These are phyloP conservation scores for Butorides virescens DNA, from an alignment of 2,113 vertebrate species.

Conservation along the genomic window DNA sequence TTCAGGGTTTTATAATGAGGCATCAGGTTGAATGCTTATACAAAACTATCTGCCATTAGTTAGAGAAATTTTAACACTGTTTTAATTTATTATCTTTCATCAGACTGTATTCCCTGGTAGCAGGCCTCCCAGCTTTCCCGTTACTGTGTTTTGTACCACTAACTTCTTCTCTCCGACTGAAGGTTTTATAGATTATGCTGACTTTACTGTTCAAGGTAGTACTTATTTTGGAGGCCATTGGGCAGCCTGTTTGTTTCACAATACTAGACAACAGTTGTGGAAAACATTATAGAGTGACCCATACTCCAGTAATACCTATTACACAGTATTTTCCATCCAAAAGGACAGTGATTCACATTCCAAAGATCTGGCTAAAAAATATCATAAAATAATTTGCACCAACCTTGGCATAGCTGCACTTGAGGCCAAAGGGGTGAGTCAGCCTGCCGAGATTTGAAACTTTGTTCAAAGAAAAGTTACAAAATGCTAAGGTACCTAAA, in stretches of 20 bases:
- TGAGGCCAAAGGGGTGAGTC: not conserved
- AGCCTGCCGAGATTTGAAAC: not conserved
- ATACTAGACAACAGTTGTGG: not conserved
- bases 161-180: not conserved
- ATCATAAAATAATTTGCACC: not conserved
- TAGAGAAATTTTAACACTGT: not conserved
- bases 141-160: not conserved
- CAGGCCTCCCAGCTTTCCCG: not conserved
- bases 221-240: not conserved
- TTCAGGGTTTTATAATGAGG: not conserved
- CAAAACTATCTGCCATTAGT: not conserved
- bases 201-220: not conserved
- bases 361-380: not conserved
- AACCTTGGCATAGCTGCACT: not conserved
- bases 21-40: not conserved
- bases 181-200: not conserved
- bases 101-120: not conserved
- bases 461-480: not conserved
- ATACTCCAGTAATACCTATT: not conserved
- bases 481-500: not conserved
- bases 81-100: not conserved
- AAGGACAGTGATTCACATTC: not conserved
- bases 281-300: not conserved
- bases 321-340: not conserved
- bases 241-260: not conserved